Evolutionary conservation across 2,797 vertebrate genomes (phyloP), one percentile per base, ranked within the genome.

Genomic region (Tamandua tetradactyla): DNA sequence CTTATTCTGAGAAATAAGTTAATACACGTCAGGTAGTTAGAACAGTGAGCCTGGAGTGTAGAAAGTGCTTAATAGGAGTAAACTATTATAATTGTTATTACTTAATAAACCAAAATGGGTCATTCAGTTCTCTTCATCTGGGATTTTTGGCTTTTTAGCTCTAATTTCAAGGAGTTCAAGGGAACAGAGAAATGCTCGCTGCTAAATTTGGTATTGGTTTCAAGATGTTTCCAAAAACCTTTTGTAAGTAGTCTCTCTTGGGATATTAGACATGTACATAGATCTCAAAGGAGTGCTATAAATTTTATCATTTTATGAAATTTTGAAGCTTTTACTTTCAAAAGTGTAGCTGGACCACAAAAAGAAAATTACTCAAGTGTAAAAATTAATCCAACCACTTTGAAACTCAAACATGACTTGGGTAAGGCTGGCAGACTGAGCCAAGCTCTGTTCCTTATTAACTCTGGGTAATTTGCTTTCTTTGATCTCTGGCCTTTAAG

Each of bases 381-480:
- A 22, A 47, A 80, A 87, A 87, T 92, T 71, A 89, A 74, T 92
- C 47, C 49, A 87, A 61, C 12, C 8, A 59, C 44, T 83, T 74
- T 84, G 76, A 87, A 89, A 90, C 37, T 68, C 44, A 92, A 71
- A 66, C 44, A 59, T 68, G 30, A 62, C 18, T 30, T 57, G 10
- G 13, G 14, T 27, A 72, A 32, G 25, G 6, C 32, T 82, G 87
- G 18, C 3, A 52, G 75, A 40, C 62, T 47, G 47, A 87, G 42
- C 47, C 44, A 89, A 80, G 23, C 14, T 18, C 59, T 89, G 15
- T 80, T 90, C 25, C 37, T 90, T 82, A 92, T 27, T 79, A 87
- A 69, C 27, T 52, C 57, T 68, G 40, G n/a, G 32, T 64, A 79
- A 87, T 94, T 92, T 93, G 30, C 64, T 92, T 76, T 74, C 80